These are phyloP conservation scores for Riparia riparia DNA, from an alignment of 2,113 vertebrate genomes.

Conservation along the genomic window DNA sequence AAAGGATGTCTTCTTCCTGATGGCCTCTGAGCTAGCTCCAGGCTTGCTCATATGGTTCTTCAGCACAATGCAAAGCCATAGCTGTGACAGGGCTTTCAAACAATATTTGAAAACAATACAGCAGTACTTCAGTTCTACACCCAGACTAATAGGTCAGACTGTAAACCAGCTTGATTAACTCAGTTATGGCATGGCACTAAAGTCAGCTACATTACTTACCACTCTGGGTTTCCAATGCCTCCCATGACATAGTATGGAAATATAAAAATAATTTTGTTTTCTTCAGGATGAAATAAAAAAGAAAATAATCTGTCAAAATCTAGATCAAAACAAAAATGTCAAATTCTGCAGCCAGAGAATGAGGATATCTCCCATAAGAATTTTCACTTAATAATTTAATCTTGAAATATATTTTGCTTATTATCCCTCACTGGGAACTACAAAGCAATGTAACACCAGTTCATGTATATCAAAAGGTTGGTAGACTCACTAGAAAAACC, in stretches of 20 bases:
- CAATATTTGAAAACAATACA: background rate
- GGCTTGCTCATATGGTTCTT: background rate
- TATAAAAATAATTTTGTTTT: background rate
- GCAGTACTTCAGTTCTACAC: background rate
- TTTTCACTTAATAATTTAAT: background rate
- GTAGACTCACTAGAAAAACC: background rate
- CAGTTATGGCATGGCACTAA: background rate
- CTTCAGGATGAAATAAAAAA: background rate
- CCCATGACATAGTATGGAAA: background rate
- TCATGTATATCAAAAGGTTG: background rate
- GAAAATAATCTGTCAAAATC: background rate
- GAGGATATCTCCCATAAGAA: background rate
- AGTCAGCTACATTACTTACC: background rate
- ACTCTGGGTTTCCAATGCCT: background rate
- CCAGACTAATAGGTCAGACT: background rate
- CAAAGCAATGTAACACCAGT: background rate
- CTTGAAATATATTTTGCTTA: background rate
- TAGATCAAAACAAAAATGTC: background rate
- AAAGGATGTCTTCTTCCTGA: background rate
- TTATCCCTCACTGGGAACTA: background rate
- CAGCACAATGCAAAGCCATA: background rate
- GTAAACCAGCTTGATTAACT: background rate
- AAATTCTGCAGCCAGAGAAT: background rate
- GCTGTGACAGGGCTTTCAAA: background rate
- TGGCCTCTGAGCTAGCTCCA: background rate